Evolutionary conservation across 1,140 invertebrate genomes (phyloP).

Genomic region (Kradibia gibbosae): DNA sequence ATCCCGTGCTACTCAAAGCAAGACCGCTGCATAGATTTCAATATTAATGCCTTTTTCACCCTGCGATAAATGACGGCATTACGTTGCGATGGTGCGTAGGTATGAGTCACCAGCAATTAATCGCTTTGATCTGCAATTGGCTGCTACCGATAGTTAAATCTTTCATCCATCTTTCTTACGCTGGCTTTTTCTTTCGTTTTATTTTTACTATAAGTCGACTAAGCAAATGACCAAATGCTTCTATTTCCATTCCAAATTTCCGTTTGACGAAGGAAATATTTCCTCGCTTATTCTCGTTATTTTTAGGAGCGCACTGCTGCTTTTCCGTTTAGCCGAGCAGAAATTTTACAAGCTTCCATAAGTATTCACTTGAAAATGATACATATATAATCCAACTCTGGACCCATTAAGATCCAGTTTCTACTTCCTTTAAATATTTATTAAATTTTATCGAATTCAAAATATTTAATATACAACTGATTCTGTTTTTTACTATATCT

Average conservation of each 20-base stretch:
- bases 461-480: too few species aligned
- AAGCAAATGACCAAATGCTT: constrained; percentile 39
- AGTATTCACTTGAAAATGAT: neutral
- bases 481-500: too few species aligned
- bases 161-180: too few species aligned
- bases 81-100: neutral
- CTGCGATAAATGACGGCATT: neutral
- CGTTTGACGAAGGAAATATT: constrained; percentile 43
- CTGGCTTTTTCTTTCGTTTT: neutral
- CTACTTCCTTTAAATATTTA: too few species aligned
- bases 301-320: constrained; percentile 30
- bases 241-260: constrained; percentile 42
- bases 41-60: constrained; percentile 27
- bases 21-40: neutral
- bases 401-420: too few species aligned
- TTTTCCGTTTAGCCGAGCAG: constrained; percentile 32
- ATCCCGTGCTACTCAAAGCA: neutral
- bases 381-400: neutral
- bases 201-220: constrained; percentile 14
- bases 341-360: constrained; percentile 16
- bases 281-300: constrained; percentile 31
- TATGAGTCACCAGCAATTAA: neutral
- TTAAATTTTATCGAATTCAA: too few species aligned
- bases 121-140: neutral
- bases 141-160: too few species aligned